Evolutionary conservation across 2,888 invertebrate species (phyloP), one percentile per base, ranked within the genome.

Genomic region (Pristionchus entomophagus): DNA sequence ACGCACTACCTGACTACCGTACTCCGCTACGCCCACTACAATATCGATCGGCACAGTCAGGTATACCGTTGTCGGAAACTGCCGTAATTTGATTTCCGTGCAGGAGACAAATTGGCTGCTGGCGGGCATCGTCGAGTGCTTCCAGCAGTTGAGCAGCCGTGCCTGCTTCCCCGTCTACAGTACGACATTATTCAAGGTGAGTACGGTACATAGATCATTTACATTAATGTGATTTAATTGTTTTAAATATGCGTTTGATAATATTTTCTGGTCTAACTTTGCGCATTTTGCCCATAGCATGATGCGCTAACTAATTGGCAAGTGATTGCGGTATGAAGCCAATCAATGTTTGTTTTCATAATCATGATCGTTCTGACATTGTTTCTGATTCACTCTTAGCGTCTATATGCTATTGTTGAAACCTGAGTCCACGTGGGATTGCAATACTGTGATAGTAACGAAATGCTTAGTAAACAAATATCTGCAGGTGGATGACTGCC

Each of bases 41-140:
- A 85, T 45, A 85, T 85, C 26, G 53, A 85, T 45, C 35, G 35
- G 38, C 56, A 85, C 45, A 77, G 73, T 29, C 85, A 85, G 77
- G 85, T 85, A 41, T 29, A 22, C 1, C 8, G 12, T 53, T 1
- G 41, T 17, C 29, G 12, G 0, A 0, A 32, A 5, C 22, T 59
- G 59, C 41, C 82, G 41, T 59, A 59, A 35, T 59, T 65, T n/a
- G n/a, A n/a, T 17, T 49, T 84, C 65, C 53, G 19, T 45, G 62
- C 65, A 84, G 83, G 83, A 84, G 45, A 41, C 83, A n/a, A 84
- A 84, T n/a, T 84, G 83, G 83, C 49, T 84, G 29, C 32, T 84
- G 41, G 65, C 83, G 22, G 83, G 83, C 32, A 49, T 84, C 29
- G 29, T 65, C 0, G 83, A 84, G 65, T 84, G 83, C 49, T 65